phyloP scores from a whole-genome alignment of 2,888 invertebrate species.

The Acanthosepion lycidas region DNA sequence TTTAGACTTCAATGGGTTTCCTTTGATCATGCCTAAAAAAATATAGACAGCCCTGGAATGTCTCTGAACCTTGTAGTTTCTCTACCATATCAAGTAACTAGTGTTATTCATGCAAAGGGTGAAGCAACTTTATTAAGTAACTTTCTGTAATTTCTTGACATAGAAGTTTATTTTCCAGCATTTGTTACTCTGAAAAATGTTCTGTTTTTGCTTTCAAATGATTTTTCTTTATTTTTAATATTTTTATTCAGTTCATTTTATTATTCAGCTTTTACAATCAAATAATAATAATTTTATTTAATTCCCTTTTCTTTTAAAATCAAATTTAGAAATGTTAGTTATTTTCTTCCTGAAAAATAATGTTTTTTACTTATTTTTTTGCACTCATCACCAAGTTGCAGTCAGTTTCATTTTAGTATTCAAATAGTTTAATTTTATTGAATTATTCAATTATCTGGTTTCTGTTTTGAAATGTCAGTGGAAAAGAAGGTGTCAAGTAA shows the following conservation, averaged over 20 bases:
- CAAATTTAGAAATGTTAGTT: background rate
- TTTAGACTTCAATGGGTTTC: no score
- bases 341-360: background rate
- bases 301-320: background rate
- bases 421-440: conserved; percentile 2
- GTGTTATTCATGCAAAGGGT: no score
- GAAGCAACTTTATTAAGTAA: no score
- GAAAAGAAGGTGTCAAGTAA: background rate
- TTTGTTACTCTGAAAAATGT: no score
- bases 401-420: background rate
- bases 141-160: no score
- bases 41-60: no score
- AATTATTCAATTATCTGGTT: background rate
- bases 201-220: no score
- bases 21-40: no score
- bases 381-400: background rate
- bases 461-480: background rate
- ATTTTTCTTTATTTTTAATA: no score
- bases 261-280: background rate
- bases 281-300: background rate
- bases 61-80: no score
- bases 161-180: no score
- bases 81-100: no score
- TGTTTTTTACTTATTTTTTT: background rate
- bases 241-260: background rate